Base-by-base conservation (phyloP, 2,113 vertebrate species). In the Ibidorhyncha struthersii region DNA sequence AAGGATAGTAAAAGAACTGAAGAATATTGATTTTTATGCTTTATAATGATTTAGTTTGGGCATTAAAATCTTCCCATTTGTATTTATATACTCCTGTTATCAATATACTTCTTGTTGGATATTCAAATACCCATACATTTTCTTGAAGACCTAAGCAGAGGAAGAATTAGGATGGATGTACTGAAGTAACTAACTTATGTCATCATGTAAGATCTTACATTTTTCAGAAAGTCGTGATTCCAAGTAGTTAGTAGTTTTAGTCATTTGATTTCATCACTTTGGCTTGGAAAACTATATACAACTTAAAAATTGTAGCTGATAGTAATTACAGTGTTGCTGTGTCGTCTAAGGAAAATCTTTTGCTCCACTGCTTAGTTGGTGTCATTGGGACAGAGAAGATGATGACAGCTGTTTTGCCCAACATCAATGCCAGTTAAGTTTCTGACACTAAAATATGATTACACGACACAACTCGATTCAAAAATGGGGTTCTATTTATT, bases 201-300 rank as follows among this genome's bases (percentile, higher is more conserved):
- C 16, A 5, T 43, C 1, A 0, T 49, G 10, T 29, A 52, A 83
- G n/a, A 14, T 21, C 34, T 56, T 30, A 8, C 0, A 0, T 78
- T 56, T 83, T 83, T 63, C 9, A 59, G 50, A 45, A 73, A 34
- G 30, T 22, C 12, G 30, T 36, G 8, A 12, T 65, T 67, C 27
- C 11, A 36, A 27, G 6, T 7, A 30, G 12, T 29, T 12, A 32
- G 15, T 30, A 55, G 34, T 66, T 45, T 90, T 38, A 76, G 53
- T 52, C 14, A 26, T 74, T 69, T 5, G 8, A 10, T 66, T 26
- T 52, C 15, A 21, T 23, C 5, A 6, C 23, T 78, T 82, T 8
- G 11, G 6, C 34, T 87, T 53, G 32, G 59, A 36, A 85, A 55
- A 40, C 14, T 30, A 36, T 38, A 12, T 29, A 7, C 6, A 26